A percentile compares a stretch with the other conserved stretches of the same genome.
Conservation (phyloP, 2,888 invertebrate species). For the Pammene fasciana region DNA sequence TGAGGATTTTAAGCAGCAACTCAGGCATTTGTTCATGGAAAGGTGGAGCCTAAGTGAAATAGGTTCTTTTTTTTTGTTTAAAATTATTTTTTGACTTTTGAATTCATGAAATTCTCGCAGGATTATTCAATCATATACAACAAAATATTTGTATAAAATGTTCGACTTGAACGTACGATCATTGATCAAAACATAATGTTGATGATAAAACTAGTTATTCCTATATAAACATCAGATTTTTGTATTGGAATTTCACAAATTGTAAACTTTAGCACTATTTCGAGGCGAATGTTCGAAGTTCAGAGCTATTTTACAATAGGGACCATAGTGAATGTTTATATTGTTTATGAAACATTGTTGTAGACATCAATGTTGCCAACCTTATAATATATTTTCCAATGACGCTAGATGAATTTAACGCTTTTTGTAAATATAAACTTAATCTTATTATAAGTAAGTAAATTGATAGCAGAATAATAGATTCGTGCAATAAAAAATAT, state of each 20-base stretch:
- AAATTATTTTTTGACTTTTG: no score
- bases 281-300: slow-evolving; percentile 1
- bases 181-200: no score
- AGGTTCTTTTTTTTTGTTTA: no score
- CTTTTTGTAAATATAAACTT: slow-evolving; percentile 6
- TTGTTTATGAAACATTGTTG: slow-evolving; percentile 1
- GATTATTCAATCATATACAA: no score
- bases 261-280: slow-evolving; percentile 13
- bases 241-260: background rate
- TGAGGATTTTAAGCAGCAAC: no score
- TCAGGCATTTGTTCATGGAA: no score
- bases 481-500: background rate
- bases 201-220: no score
- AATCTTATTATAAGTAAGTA: background rate
- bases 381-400: slow-evolving; percentile 9
- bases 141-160: no score
- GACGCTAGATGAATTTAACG: slow-evolving; percentile 2
- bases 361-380: slow-evolving; percentile 22
- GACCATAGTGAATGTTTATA: slow-evolving; percentile 26
- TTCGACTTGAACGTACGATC: no score
- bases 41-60: no score
- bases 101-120: no score
- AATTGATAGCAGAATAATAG: background rate
- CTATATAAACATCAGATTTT: no score
- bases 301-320: slow-evolving; percentile 8